These are phyloP conservation scores for Crenichthys baileyi DNA, from an alignment of 2,797 vertebrate genomes.

Conservation along the genomic window DNA sequence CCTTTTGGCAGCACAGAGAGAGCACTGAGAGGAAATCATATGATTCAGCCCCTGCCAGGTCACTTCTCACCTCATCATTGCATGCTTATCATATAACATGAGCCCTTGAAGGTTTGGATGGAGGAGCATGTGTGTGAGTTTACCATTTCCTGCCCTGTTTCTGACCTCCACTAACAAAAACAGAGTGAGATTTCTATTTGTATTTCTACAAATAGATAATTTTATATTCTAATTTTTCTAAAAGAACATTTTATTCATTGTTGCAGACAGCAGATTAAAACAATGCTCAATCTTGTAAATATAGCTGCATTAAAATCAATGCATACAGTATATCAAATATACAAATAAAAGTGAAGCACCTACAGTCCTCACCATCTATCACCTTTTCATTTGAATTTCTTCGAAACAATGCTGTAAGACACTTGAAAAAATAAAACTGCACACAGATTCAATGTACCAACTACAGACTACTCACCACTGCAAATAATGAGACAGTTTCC, in stretches of 20 bases:
- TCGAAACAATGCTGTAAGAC: background rate
- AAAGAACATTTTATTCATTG: background rate
- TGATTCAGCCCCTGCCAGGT: constrained; percentile 54
- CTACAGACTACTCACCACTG: constrained; percentile 64
- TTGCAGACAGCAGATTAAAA: background rate
- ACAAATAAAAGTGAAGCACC: background rate
- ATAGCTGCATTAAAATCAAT: background rate
- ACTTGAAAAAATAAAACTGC: constrained; percentile 12
- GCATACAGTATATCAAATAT: background rate
- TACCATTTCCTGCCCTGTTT: constrained; percentile 36
- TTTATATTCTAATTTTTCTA: background rate
- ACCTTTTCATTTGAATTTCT: background rate
- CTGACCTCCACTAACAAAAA: constrained; percentile 28
- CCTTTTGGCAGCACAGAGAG: constrained; percentile 47
- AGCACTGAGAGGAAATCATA: constrained; percentile 48
- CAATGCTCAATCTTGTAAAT: background rate
- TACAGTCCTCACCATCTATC: background rate
- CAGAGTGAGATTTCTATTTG: background rate
- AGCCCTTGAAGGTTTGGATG: constrained; percentile 32
- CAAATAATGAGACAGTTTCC: constrained; percentile 33
- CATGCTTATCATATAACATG: constrained; percentile 39
- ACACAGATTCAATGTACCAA: constrained; percentile 1
- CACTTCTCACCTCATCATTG: constrained; percentile 43
- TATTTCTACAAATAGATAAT: background rate
- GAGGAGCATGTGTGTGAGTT: constrained; percentile 21